Percentiles rank a stretch among this genome's conserved stretches.
These are phyloP conservation scores for Morelia viridis DNA, from an alignment of 2,797 vertebrate species.

Conservation along the genomic window DNA sequence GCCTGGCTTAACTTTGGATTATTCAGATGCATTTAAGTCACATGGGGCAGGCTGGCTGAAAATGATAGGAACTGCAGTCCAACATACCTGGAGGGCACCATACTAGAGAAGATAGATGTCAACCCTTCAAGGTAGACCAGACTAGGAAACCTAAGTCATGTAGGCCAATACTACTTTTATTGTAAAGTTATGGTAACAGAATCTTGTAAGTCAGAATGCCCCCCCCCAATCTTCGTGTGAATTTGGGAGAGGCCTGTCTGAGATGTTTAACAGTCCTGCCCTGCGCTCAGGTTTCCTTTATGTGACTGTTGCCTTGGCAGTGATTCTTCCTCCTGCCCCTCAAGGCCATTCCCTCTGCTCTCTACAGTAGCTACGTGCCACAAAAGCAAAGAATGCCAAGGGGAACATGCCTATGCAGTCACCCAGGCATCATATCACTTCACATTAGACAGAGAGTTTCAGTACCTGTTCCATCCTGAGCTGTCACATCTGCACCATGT, in stretches of 20 bases:
- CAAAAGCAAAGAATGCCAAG: background rate
- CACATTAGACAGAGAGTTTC: background rate
- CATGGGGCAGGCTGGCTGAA: background rate
- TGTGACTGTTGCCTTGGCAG: background rate
- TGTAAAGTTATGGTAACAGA: background rate
- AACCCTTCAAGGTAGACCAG: background rate
- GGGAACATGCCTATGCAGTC: background rate
- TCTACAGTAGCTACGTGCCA: background rate
- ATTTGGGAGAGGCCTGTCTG: background rate
- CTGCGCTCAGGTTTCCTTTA: background rate
- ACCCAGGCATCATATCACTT: background rate
- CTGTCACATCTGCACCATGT: slow-evolving; percentile 86
- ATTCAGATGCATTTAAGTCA: background rate
- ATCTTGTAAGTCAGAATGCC: background rate
- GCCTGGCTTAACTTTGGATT: background rate
- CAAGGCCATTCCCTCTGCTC: background rate
- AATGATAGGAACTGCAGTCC: background rate
- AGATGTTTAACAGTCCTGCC: background rate
- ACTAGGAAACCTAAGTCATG: background rate
- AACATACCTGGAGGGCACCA: background rate
- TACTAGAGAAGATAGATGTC: background rate
- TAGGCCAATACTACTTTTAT: background rate
- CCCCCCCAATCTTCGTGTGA: background rate
- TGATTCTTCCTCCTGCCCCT: background rate
- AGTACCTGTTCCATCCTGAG: slow-evolving; percentile 86